Percentiles rank a stretch among this genome's conserved stretches.
These are phyloP conservation scores for Calidris pygmaea DNA, from an alignment of 2,113 vertebrate genomes.

Conservation along the genomic window DNA sequence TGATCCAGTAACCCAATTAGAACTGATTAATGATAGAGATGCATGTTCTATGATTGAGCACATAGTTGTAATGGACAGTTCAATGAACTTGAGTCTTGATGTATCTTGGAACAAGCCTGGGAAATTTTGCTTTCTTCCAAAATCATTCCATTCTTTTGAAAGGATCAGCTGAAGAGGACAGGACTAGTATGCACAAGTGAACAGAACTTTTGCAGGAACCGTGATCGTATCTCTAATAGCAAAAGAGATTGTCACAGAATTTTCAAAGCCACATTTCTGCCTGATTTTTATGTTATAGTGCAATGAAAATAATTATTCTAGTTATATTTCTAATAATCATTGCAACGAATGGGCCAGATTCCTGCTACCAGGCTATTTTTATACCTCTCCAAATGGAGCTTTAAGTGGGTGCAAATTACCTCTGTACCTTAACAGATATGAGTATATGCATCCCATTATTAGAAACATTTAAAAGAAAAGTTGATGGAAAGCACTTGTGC, in stretches of 20 bases:
- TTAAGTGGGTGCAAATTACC: slow-evolving; percentile 38
- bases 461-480: neutral
- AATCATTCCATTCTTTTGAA: neutral
- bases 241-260: neutral
- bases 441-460: neutral
- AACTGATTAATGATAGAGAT: neutral
- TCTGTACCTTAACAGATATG: neutral
- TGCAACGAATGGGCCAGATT: neutral
- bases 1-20: neutral
- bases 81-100: neutral
- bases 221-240: neutral
- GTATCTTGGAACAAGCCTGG: neutral
- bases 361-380: neutral
- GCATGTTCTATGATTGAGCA: neutral
- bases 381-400: slow-evolving; percentile 13
- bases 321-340: neutral
- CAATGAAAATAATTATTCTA: neutral
- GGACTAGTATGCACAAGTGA: neutral
- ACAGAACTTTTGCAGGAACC: neutral
- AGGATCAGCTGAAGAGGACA: neutral
- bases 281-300: neutral
- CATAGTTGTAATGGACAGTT: neutral
- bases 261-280: neutral
- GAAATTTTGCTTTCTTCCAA: neutral
- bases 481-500: neutral